phyloP scores from a whole-genome alignment of 2,797 vertebrate genomes.

The Vultur gryphus region DNA sequence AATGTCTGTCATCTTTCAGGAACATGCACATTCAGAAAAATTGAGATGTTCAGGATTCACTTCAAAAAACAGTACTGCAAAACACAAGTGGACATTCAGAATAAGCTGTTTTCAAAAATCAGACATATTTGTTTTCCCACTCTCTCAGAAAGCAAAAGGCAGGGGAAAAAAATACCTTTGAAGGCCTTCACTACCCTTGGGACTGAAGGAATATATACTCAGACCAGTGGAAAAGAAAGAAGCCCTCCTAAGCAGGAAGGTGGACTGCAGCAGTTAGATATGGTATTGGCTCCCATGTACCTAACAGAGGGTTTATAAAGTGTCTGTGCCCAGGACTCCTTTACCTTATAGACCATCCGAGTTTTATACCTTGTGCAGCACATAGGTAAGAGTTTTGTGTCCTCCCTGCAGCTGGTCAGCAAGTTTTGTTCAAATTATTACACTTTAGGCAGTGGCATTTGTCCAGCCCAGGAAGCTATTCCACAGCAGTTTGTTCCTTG shows the following conservation, averaged over 20 bases:
- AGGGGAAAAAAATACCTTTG: neutral
- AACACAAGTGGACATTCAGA: neutral
- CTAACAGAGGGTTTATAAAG: neutral
- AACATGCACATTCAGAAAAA: neutral
- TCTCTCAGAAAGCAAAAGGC: neutral
- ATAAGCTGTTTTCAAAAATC: neutral
- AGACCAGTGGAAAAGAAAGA: neutral
- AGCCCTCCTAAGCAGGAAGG: neutral
- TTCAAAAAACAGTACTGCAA: neutral
- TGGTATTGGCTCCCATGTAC: neutral
- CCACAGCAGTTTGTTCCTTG: neutral
- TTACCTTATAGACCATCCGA: rapidly evolving
- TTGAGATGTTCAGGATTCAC: neutral
- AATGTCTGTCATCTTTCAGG: neutral
- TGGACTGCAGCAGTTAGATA: neutral
- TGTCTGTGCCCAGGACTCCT: neutral
- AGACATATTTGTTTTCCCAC: neutral
- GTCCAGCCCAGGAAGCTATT: neutral
- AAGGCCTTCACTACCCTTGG: neutral
- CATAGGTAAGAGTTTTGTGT: neutral
- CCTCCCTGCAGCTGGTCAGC: neutral
- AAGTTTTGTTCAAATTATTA: neutral
- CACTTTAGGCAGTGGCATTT: neutral
- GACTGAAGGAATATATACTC: neutral
- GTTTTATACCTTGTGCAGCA: neutral